Evolutionary conservation across 1,140 invertebrate species (phyloP).

Genomic region (Psilanteris sp.): DNA sequence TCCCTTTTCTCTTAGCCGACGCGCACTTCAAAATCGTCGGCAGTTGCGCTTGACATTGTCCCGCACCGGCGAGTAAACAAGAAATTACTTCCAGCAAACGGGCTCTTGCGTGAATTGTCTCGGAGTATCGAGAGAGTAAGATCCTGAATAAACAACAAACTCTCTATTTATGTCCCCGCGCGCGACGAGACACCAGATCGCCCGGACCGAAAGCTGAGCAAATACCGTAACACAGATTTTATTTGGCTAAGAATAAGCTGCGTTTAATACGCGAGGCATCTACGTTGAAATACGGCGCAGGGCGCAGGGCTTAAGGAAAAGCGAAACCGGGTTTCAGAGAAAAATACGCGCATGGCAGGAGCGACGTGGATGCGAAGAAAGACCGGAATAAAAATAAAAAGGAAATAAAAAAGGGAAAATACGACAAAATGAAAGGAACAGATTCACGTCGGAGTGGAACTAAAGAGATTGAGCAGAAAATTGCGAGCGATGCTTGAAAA

Average conservation of each 20-base stretch:
- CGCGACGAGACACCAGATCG: slow-evolving; percentile 40
- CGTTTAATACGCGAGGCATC: slow-evolving; percentile 45
- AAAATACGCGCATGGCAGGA: slow-evolving; percentile 26
- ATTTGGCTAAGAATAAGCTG: slow-evolving; percentile 56
- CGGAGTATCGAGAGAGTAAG: slow-evolving; percentile 58
- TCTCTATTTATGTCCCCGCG: slow-evolving; percentile 62
- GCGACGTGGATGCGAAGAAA: slow-evolving; percentile 9
- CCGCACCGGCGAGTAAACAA: slow-evolving; percentile 62
- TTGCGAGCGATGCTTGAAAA: slow-evolving; percentile 48
- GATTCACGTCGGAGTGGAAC: slow-evolving; percentile 36
- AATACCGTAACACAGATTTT: slow-evolving; percentile 48
- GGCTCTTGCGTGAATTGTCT: slow-evolving; percentile 66
- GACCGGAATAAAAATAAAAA: slow-evolving; percentile 2
- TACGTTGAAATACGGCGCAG: slow-evolving; percentile 10
- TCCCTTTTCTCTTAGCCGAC: slow-evolving; percentile 30
- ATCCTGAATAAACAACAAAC: slow-evolving; percentile 69
- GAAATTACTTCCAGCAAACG: slow-evolving; percentile 68
- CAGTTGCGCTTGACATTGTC: slow-evolving; percentile 53
- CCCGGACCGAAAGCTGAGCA: slow-evolving; percentile 47
- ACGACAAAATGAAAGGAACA: slow-evolving; percentile 22
- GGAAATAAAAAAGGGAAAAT: slow-evolving; percentile 3
- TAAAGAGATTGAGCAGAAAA: slow-evolving; percentile 53
- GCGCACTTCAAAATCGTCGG: slow-evolving; percentile 33
- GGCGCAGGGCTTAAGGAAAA: slow-evolving; percentile 21
- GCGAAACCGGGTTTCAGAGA: slow-evolving; percentile 5